Base-by-base conservation (phyloP, 2,797 vertebrate genomes). In the Trematomus bernacchii region DNA sequence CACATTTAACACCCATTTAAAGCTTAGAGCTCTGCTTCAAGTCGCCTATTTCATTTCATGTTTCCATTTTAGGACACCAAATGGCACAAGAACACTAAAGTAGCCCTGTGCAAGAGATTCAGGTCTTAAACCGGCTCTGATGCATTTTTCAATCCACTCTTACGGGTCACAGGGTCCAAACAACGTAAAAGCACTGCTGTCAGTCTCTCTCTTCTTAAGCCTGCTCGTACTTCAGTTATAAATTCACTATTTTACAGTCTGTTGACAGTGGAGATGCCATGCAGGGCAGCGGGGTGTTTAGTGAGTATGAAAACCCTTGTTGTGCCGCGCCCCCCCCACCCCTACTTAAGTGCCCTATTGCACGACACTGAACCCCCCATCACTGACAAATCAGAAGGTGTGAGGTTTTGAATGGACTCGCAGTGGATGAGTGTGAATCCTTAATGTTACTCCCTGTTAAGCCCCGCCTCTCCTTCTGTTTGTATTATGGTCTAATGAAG, bases 401-500 rank as follows among this genome's bases (percentile, higher is more conserved):
- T 42, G 68, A 30, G 53, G 53, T 66, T 42, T 37, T 57, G 64
- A 78, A 30, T 55, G 65, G 43, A 88, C 88, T 92, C 83, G 89
- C 51, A 54, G 30, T 12, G 54, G 53, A 59, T 18, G 70, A 62
- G 52, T 62, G 40, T n/a, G 52, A 44, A 42, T 71, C 65, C 64
- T 72, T 4, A 43, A 30, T 65, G 15, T 55, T 44, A 43, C 9
- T 19, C 61, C 33, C 30, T 2, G 11, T 64, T 66, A 27, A 6
- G 43, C 69, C 59, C 67, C 6, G 9, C 66, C 64, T 64, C 60
- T 80, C 74, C 72, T 75, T 11, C 53, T 85, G 82, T 84, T 37
- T 83, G 72, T 86, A 59, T 82, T 66, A 80, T 92, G 92, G 92
- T 95, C 88, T 95, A 95, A 97, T 96, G 96, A 97, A 97, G 96